Conservation (phyloP, 2,113 vertebrate genomes). For the Colossoma macropomum region DNA sequence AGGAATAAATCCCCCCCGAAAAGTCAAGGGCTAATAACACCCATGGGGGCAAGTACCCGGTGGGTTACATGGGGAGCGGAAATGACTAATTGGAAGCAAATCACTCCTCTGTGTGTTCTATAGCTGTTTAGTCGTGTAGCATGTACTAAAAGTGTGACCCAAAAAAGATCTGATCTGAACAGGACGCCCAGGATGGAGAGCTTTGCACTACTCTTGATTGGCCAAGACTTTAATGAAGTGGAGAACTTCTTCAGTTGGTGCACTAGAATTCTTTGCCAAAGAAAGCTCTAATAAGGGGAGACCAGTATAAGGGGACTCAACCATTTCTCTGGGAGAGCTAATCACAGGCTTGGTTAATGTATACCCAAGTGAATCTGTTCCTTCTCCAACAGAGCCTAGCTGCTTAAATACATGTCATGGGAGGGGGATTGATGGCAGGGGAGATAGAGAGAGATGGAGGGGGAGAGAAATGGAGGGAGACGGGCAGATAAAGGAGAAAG, state of each 20-base stretch:
- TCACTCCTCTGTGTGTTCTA: not conserved
- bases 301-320: not conserved
- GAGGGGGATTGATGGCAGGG: not conserved
- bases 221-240: not conserved
- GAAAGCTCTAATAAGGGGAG: not conserved
- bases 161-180: too few relatives aligned
- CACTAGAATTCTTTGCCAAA: not conserved
- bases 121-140: not conserved
- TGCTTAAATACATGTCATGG: not conserved
- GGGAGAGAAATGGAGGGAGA: not conserved
- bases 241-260: not conserved
- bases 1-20: not conserved
- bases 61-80: not conserved
- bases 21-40: not conserved
- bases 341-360: conserved; percentile 1
- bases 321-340: not conserved
- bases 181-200: not conserved
- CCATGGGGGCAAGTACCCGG: not conserved
- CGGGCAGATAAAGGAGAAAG: not conserved
- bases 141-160: not conserved
- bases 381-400: not conserved
- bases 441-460: not conserved
- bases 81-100: not conserved
- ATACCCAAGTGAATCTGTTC: conserved; percentile 2
- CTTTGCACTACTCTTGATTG: not conserved